Base-by-base conservation (phyloP, 2,888 invertebrate species). In the Tyria jacobaeae region DNA sequence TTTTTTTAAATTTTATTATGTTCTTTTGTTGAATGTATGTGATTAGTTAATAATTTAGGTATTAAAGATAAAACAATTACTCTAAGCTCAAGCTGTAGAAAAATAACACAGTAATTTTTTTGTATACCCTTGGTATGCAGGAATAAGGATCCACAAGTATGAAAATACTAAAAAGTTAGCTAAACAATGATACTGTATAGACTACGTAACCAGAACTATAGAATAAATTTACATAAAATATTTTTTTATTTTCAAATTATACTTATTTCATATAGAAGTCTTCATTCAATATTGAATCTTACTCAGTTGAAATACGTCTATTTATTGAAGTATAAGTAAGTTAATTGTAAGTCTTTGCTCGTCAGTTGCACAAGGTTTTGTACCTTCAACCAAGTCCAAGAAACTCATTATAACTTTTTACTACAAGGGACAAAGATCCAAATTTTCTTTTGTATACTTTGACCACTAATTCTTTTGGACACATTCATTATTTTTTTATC, bases 401-500 rank as follows among this genome's bases (percentile, higher is more conserved):
- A 78, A 80, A 81, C 76, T 81, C 80, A 76, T 82, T 81, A 82
- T 73, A 81, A 82, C 74, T 82, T 81, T 71, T 69, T 57, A 64
- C 73, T 71, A 60, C 58, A 76, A 64, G 62, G 68, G 53, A 65
- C 77, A 79, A 73, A 76, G 65, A 68, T 67, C 66, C 73, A 67
- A 57, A 72, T 70, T 66, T 72, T 72, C 66, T 68, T 75, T 74
- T 69, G 59, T 64, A 59, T 67, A 65, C 54, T 60, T 56, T n/a
- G 51, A 7, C 14, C 65, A 65, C 68, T 73, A 67, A 65, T 64
- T 73, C 24, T 58, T 57, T 17, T 50, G 54, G 21, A 12, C 24
- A 15, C 17, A 24, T 58, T 44, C 51, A 51, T 58, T 14, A 14
- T 51, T 41, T 37, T 37, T 14, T 12, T 56, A 48, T 15, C n/a